Base-by-base conservation (phyloP, 2,113 vertebrate genomes). In the Okapia johnstoni region DNA sequence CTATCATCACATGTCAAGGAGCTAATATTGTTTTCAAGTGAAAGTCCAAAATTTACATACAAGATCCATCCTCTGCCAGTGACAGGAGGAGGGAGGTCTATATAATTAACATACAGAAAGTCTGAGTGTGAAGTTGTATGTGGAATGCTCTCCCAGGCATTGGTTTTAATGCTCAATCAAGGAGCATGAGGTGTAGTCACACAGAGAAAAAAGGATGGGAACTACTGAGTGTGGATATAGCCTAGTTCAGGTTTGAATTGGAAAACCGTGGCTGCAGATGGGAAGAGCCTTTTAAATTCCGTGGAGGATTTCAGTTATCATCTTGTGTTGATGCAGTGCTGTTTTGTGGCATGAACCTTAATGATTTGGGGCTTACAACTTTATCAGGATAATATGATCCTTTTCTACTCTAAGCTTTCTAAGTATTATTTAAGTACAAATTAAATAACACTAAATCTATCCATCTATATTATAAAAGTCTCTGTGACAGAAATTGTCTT, bases 71-170 rank as follows among this genome's bases (percentile, higher is more conserved):
- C 48, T 13, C 48, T 55, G 55, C n/a, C 30, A 46, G 8, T 26
- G 40, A 26, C 23, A 2, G 3, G 16, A 25, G 57, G 40, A 8
- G 3, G 57, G 0, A 43, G 52, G 28, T 66, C 70, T 57, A 4
- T 50, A 28, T 57, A 63, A 25, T 63, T 23, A 76, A 48, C 19
- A 2, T 5, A 2, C 8, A 13, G 13, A 19, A 16, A 3, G 28
- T 30, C 17, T 19, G 21, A 48, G 36, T 13, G 28, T 8, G 2
- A 28, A 30, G n/a, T 25, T 21, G 2, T 25, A 0, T 0, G 28
- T 23, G 48, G 33, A 57, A 52, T 57, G 11, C 21, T 12, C 28
- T 25, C 2, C 14, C 4, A 9, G 58, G 86, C 54, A 43, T 43
- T 19, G 26, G n/a, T 30, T 25, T 50, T 43, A 10, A 16, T 15